A percentile compares a stretch with the other conserved stretches of the same genome.
Evolutionary conservation across 2,797 vertebrate species (phyloP).

Genomic region (Champsocephalus esox): DNA sequence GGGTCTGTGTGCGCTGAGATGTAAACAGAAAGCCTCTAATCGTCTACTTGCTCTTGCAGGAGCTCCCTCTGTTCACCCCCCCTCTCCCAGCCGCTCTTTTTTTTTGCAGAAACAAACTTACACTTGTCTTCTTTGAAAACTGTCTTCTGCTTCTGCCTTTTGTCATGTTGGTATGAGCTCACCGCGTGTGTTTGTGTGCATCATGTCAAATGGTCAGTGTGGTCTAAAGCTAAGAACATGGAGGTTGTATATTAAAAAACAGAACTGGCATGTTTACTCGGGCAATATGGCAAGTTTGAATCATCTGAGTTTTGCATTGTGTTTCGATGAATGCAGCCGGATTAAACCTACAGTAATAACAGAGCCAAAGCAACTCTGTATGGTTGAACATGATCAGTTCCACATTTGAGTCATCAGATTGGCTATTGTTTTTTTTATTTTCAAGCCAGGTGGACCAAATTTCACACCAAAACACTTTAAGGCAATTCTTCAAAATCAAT

Average conservation of each 20-base stretch:
- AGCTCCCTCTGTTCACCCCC: conserved; percentile 11
- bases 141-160: conserved; percentile 13
- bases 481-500: background rate
- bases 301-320: background rate
- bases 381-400: background rate
- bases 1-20: conserved; percentile 66
- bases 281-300: background rate
- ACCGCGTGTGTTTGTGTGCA: conserved; percentile 26
- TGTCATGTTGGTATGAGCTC: background rate
- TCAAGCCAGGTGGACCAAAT: background rate
- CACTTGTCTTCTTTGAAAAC: background rate
- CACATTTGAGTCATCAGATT: background rate
- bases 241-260: background rate
- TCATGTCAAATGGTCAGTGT: conserved; percentile 24
- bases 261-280: conserved; percentile 15
- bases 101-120: conserved; percentile 11
- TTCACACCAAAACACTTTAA: background rate
- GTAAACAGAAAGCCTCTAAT: conserved; percentile 72
- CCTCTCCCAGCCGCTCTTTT: background rate
- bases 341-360: background rate
- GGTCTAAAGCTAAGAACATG: conserved; percentile 1
- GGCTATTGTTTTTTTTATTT: conserved; percentile 3
- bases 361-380: background rate
- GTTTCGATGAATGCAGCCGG: background rate
- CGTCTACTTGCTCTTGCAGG: conserved; percentile 28